A percentile compares a stretch with the other conserved stretches of the same genome.
Conservation (phyloP, 2,113 vertebrate species). For the Crypturellus undulatus region DNA sequence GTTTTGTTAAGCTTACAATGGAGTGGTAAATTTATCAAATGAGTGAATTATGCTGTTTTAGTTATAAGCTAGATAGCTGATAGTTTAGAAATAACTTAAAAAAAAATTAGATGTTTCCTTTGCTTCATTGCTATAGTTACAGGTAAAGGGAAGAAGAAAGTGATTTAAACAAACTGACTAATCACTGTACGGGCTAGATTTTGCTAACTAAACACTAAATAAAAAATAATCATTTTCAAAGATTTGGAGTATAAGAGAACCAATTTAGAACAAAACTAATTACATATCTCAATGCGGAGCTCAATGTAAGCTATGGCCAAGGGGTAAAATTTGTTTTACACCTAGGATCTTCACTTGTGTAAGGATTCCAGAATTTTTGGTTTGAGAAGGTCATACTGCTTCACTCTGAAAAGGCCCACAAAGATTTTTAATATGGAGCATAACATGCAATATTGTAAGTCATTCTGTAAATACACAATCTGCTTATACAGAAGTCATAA, state of each 20-base stretch:
- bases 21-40: neutral
- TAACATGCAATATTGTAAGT: neutral
- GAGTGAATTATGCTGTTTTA: neutral
- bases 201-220: neutral
- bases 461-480: neutral
- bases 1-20: neutral
- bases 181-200: neutral
- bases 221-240: neutral
- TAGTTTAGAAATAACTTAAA: neutral
- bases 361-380: neutral
- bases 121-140: neutral
- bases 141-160: neutral
- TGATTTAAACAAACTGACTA: neutral
- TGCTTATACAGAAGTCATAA: neutral
- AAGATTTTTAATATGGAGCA: neutral
- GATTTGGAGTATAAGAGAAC: neutral
- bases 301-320: neutral
- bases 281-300: neutral
- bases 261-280: neutral
- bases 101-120: neutral
- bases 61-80: neutral
- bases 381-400: neutral
- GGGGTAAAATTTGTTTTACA: neutral
- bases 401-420: neutral
- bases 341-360: neutral